Base-by-base conservation (phyloP, 2,888 invertebrate species). In the Portevinia maculata region DNA sequence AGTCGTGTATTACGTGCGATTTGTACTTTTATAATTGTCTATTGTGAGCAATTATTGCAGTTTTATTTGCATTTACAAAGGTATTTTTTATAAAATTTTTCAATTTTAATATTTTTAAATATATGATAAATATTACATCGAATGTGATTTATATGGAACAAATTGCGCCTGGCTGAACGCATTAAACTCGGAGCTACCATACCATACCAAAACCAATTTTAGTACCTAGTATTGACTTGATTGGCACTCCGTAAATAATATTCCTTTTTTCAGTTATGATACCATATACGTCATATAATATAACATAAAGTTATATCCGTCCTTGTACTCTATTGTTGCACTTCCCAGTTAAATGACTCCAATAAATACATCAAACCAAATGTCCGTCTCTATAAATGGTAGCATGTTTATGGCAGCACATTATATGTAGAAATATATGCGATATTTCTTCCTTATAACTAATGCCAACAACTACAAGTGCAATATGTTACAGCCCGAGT, bases 371-470 rank as follows among this genome's bases (percentile, higher is more conserved):
- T 81, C 81, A 81, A 81, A 46, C 52, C 48, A 76, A 65, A 70
- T 39, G 70, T 81, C 76, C 67, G 75, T 59, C 64, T 64, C 75
- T 70, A 64, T 52, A 75, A 59, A 28, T 28, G 32, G n/a, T n/a
- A 48, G 41, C 44, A 76, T 76, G 59, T 81, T 81, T 70, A 81
- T 76, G 60, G 53, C 70, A 71, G 39, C 13, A 65, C 64, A 75
- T 75, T 73, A 75, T 69, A 69, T 81, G 70, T 81, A 64, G 75
- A 81, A 70, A 81, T 76, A 76, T 76, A 59, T 75, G 50, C 69
- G 74, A 75, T 70, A 79, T 69, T 64, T 75, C 69, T 70, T 75
- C 17, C 57, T 39, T 13, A 70, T 59, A 71, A 70, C 76, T 65
- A 76, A 71, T 76, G 81, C 71, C 81, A 71, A 71, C 81, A 65